Conservation (phyloP, 2,888 invertebrate species). For the Autographa pulchrina region DNA sequence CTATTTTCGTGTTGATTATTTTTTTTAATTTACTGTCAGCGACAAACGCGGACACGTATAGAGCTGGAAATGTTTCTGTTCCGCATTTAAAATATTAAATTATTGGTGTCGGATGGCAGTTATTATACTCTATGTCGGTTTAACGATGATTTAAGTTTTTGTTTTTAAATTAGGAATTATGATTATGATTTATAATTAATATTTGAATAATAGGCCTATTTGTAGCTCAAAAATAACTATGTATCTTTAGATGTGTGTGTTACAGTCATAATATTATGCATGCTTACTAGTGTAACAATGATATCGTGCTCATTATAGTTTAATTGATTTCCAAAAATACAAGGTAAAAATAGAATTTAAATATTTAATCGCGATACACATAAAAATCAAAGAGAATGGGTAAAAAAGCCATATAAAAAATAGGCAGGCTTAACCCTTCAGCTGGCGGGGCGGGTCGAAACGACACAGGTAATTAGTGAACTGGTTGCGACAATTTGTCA, state of each 20-base stretch:
- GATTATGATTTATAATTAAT: conserved; percentile 11
- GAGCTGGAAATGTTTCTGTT: conserved; percentile 32
- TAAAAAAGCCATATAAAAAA: conserved; percentile 62
- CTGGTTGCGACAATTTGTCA: conserved; percentile 61
- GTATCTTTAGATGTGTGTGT: neutral
- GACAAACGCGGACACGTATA: conserved; percentile 34
- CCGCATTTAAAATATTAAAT: conserved; percentile 44
- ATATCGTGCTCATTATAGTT: neutral
- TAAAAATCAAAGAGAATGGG: conserved; percentile 47
- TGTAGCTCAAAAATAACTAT: no score
- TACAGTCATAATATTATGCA: neutral
- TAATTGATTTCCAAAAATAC: conserved; percentile 13
- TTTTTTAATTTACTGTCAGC: conserved; percentile 51
- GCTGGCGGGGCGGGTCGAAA: conserved; percentile 57
- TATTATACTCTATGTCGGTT: conserved; percentile 39
- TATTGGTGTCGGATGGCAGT: conserved; percentile 52
- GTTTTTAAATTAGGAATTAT: conserved; percentile 27
- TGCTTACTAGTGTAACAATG: neutral
- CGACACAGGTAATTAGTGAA: conserved; percentile 64
- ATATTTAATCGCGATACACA: conserved; percentile 33
- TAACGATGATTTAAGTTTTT: conserved; percentile 34
- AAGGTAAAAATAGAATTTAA: conserved; percentile 35
- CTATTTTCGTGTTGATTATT: conserved; percentile 57
- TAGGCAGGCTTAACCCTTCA: conserved; percentile 74
- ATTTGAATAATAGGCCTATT: neutral